A percentile compares a stretch with the other conserved stretches of the same genome.
Evolutionary conservation across 37 sponge, comb jelly and placozoan species (phyloP).

Genomic region (Agelas oroides): DNA sequence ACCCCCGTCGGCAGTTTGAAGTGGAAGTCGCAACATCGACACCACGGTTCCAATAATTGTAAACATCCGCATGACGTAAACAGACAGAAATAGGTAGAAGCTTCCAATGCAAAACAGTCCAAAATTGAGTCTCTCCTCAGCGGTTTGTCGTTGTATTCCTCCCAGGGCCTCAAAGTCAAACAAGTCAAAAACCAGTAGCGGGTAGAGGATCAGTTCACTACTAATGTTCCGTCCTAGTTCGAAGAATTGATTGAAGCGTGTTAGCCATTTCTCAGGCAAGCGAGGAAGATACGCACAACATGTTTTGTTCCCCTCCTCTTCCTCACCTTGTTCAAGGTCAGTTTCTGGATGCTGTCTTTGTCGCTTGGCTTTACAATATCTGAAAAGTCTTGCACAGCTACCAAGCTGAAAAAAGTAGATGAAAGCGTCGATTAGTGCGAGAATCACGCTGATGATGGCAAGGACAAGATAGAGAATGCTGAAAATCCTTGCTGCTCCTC

Average conservation of each 20-base stretch:
- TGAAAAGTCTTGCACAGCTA: conserved; percentile 27
- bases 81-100: conserved; percentile 53
- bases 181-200: conserved; percentile 53
- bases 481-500: neutral
- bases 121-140: conserved; percentile 4
- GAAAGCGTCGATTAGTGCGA: conserved; percentile 56
- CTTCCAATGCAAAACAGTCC: conserved; percentile 29
- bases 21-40: conserved; percentile 16
- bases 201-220: conserved; percentile 49
- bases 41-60: conserved; percentile 13
- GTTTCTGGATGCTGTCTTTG: neutral
- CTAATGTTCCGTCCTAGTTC: conserved; percentile 54
- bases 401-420: conserved; percentile 44
- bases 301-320: neutral
- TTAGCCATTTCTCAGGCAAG: neutral
- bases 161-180: conserved; percentile 34
- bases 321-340: neutral
- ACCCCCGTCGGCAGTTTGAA: neutral
- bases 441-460: conserved; percentile 10
- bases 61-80: conserved; percentile 42
- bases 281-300: neutral
- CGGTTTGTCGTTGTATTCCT: neutral
- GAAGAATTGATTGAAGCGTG: conserved; percentile 26
- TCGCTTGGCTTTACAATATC: neutral
- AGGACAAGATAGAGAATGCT: conserved; percentile 11